Base-by-base conservation (phyloP, 2,888 invertebrate species). In the Tachina grossa region DNA sequence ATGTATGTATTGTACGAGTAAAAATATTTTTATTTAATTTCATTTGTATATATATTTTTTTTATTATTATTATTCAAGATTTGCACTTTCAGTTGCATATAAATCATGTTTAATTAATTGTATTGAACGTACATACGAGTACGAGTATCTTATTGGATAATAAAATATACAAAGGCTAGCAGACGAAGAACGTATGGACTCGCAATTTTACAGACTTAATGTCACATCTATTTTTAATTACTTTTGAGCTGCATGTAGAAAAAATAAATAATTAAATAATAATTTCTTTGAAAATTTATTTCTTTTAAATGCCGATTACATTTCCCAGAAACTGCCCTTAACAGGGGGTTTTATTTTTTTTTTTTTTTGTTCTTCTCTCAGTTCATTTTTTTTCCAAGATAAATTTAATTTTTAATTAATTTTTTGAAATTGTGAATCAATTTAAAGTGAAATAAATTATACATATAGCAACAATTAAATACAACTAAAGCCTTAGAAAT, bases 81-180 rank as follows among this genome's bases (percentile, higher is more conserved):
- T 63, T 84, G 74, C 68, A 69, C 74, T 72, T 55, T 85, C 75
- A 66, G 85, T 72, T 85, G 85, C 83, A 83, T 85, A 80, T 85
- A 85, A 85, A 85, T 85, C 85, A 85, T 85, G 47, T 85, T 85
- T 83, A 85, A 85, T 85, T 83, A 83, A 77, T 63, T 74, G 72
- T 65, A 68, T 78, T 68, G 49, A 65, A 66, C 77, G 31, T 31
- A 31, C n/a, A n/a, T n/a, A 31, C 0, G 4, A 4, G 4, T 31
- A 31, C 31, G 72, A 47, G 59, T 69, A 43, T 45, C 11, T 66
- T 45, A 51, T 71, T 65, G 65, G 59, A 51, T 22, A 59, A 59
- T 51, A 31, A 4, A 69, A 63, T 49, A 61, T 63, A 16, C 39
- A 75, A 45, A 16, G 22, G 51, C 49, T 16, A 31, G 14, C n/a